phyloP scores from a whole-genome alignment of 2,113 vertebrate species.

The Mus pahari region DNA sequence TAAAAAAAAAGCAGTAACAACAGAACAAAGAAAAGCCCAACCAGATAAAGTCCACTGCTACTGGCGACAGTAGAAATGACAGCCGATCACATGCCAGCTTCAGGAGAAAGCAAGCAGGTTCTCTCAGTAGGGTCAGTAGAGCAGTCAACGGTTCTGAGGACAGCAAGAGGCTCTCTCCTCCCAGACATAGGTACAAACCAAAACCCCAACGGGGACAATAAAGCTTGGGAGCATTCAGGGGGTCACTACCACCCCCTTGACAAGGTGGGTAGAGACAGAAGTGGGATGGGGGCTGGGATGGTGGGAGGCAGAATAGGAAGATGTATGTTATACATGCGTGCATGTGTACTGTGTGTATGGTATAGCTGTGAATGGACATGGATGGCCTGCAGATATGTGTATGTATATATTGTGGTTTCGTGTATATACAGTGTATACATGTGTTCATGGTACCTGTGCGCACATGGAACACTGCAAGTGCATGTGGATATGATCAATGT shows the following conservation, averaged over 20 bases:
- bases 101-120: rapidly evolving
- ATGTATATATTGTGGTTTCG: not conserved
- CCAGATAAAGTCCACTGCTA: not conserved
- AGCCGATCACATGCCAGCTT: not conserved
- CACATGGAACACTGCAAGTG: not conserved
- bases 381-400: not conserved
- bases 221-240: not conserved
- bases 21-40: not conserved
- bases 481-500: not conserved
- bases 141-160: not conserved
- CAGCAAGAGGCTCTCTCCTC: not conserved
- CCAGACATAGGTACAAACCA: not conserved
- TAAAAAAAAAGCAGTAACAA: not conserved
- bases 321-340: not conserved
- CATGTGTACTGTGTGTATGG: not conserved
- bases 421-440: not conserved
- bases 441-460: not conserved
- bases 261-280: not conserved
- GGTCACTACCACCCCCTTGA: rapidly evolving
- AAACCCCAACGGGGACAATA: rapidly evolving
- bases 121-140: not conserved
- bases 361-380: not conserved
- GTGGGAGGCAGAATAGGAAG: rapidly evolving
- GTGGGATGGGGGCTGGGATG: not conserved
- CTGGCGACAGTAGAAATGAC: not conserved